Evolutionary conservation across 1,140 invertebrate species (phyloP), one percentile per base, ranked within the genome.

Genomic region (Drosophila ogumai): DNA sequence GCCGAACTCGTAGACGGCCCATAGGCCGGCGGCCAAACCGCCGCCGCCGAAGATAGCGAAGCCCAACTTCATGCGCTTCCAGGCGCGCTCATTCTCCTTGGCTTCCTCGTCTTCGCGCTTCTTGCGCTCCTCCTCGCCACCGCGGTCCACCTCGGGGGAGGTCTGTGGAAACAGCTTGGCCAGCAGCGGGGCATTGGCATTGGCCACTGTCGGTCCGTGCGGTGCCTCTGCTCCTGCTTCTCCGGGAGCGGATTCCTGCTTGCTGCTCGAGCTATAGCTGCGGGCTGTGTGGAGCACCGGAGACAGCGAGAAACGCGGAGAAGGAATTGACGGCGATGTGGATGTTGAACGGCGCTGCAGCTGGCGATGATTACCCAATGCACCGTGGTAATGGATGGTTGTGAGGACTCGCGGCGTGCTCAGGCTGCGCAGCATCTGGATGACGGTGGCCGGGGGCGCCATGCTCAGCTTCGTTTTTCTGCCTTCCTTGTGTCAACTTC

Each of bases 1-100:
- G 13, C 96, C 96, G 93, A 96, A 94, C 93, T 96, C 94, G 81
- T 95, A 95, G 57, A 96, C 91, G 40, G 94, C 91, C 81, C 95
- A 93, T 10, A 94, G 92, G 5, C 93, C 93, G 63, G 93, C 91
- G 3, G 93, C 91, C 1, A 93, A 81, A 19, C 94, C 73, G 2
- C 93, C 93, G 1, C 93, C 93, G 46, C 94, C 94, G 75, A 95
- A 94, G 19, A 94, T 92, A 65, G 93, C 93, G 81, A 95, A 95
- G 22, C 94, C 94, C 12, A 95, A 80, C 85, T 95, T 95, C 94
- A 94, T 95, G 64, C 94, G 91, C 61, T 93, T 94, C 94, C 94
- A 95, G 78, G 94, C 94, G 32, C 94, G 94, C 66, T 94, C 94
- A 92, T 95, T 94, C 79, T 95, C 94, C 80, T 94, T 92, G n/a